phyloP scores from a whole-genome alignment of 1,140 invertebrate genomes.

The Papilio polytes region DNA sequence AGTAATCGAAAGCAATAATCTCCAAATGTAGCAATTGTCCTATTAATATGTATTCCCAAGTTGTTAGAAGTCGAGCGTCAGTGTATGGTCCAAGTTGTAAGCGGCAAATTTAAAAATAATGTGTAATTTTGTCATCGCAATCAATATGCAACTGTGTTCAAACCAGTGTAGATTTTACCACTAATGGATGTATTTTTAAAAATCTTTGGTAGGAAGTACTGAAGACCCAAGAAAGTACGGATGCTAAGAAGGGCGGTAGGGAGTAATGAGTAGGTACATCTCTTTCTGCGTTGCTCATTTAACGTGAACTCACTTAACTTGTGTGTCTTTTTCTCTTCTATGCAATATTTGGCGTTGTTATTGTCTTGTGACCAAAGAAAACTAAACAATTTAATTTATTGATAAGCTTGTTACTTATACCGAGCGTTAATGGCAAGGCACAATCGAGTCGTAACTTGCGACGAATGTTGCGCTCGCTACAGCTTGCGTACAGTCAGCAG shows the following conservation, averaged over 20 bases:
- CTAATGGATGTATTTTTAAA: neutral
- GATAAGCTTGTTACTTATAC: neutral
- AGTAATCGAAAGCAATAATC: conserved; percentile 39
- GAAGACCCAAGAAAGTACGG: too few relatives aligned
- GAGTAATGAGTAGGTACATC: too few relatives aligned
- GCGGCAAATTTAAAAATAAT: neutral
- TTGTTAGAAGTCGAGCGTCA: conserved; percentile 8
- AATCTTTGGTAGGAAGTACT: too few relatives aligned
- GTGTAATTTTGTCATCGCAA: neutral
- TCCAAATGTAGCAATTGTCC: conserved; percentile 37
- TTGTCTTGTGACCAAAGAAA: neutral
- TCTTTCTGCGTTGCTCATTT: neutral
- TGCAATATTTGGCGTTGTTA: neutral
- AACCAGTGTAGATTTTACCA: neutral
- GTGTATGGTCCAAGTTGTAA: neutral
- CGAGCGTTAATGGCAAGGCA: conserved; percentile 15
- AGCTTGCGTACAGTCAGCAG: conserved; percentile 29
- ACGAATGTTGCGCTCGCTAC: conserved; percentile 29
- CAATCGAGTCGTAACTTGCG: conserved; percentile 40
- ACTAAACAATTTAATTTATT: neutral
- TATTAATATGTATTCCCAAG: conserved; percentile 40
- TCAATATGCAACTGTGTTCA: neutral
- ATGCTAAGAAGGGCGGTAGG: too few relatives aligned
- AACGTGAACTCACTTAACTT: neutral
- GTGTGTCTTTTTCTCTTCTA: neutral